Evolutionary conservation across 2,113 vertebrate species (phyloP), one percentile per base, ranked within the genome.

Genomic region (Acrocephalus kingi): DNA sequence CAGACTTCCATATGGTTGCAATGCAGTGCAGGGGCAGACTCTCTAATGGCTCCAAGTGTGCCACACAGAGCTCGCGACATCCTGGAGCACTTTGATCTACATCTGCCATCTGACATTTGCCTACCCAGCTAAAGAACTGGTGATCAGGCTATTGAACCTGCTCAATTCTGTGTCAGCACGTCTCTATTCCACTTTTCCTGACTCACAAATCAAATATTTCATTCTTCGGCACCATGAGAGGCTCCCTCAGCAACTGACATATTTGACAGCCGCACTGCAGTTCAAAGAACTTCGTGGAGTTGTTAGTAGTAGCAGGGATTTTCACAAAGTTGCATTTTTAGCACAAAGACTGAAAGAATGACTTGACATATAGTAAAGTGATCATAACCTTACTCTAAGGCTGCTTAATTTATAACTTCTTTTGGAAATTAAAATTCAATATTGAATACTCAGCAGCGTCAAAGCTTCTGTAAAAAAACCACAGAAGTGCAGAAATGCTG

Each of bases 401-500:
- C 80, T 93, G 79, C 89, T 96, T 95, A 93, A 96, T 93, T 84
- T 94, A 84, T 94, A 55, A 75, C 49, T 88, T 73, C 54, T 94
- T 86, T 69, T 5, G 20, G 69, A 80, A 93, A 56, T 55, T 59
- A 84, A 89, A 90, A 87, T 49, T 56, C 87, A 75, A 46, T 37
- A 23, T n/a, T 5, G 46, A 76, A 74, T 86, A 85, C 63, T 95
- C 63, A 93, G 20, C 46, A 80, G 30, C 0, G 4, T 92, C 80
- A 82, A 81, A 81, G 52, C 35, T 76, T 82, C 52, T 67, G 27
- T n/a, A 55, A 54, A 58, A 80, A 73, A 84, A 90, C 75, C 13
- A 21, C 28, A 20, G 55, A 83, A 30, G 35, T 33, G 7, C 23
- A 71, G 54, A 93, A 96, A 71, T 90, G 90, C 77, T 93, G 87